phyloP scores from a whole-genome alignment of 2,797 vertebrate species.

The Aselliscus stoliczkanus region DNA sequence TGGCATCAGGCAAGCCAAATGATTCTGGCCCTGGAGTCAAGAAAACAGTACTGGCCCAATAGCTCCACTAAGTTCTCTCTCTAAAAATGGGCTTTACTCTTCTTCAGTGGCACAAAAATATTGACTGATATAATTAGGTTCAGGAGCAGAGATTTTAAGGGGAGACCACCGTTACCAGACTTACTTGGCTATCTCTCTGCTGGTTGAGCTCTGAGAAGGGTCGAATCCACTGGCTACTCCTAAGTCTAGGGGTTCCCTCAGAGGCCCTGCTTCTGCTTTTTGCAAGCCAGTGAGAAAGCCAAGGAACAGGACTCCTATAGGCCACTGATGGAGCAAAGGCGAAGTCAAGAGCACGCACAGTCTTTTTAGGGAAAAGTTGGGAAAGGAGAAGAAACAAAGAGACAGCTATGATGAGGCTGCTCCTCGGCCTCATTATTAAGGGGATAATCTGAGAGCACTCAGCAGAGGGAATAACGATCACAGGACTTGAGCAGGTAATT shows the following conservation, averaged over 20 bases:
- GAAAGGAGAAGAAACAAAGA: background rate
- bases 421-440: background rate
- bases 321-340: accelerated
- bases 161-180: background rate
- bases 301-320: background rate
- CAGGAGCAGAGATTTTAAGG: background rate
- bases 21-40: background rate
- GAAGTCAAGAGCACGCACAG: accelerated
- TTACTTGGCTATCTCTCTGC: background rate
- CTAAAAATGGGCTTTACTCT: background rate
- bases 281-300: background rate
- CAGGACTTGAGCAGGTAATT: background rate
- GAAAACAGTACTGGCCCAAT: background rate
- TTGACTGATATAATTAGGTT: background rate
- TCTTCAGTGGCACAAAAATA: background rate
- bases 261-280: background rate
- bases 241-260: background rate
- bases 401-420: background rate
- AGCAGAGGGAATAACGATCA: background rate
- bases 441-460: background rate
- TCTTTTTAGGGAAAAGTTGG: background rate
- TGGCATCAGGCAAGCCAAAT: background rate
- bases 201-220: background rate
- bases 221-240: background rate
- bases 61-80: background rate